phyloP scores from a whole-genome alignment of 2,888 invertebrate genomes.

The Ormyrus thymus region DNA sequence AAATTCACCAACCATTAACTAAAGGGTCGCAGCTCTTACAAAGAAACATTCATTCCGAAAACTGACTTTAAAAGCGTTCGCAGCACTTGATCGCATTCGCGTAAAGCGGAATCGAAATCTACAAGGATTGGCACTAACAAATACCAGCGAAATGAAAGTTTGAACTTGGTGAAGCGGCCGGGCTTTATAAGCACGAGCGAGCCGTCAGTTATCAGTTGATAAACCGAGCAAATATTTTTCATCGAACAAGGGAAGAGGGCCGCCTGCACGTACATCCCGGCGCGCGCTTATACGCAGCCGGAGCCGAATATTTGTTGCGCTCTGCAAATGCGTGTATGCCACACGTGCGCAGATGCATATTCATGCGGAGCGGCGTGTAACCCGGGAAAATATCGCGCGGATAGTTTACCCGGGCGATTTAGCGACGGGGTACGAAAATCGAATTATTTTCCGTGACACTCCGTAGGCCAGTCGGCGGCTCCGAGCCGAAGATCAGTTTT shows the following conservation, averaged over 20 bases:
- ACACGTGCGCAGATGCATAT: background rate
- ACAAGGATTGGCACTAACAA: too few relatives aligned
- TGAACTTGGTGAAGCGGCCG: conserved; percentile 46
- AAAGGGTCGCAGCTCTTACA: too few relatives aligned
- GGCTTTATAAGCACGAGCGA: background rate
- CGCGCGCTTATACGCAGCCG: background rate
- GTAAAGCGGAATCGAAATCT: too few relatives aligned
- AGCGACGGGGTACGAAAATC: background rate
- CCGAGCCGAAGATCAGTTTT: too few relatives aligned
- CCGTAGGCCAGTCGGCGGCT: too few relatives aligned
- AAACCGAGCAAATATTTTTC: conserved; percentile 53
- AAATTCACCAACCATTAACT: too few relatives aligned
- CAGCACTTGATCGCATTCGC: too few relatives aligned
- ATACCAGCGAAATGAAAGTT: conserved; percentile 7
- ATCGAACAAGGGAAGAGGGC: background rate
- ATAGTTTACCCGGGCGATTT: conserved; percentile 45
- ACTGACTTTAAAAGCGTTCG: too few relatives aligned
- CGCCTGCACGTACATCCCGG: background rate
- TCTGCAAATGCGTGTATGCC: background rate
- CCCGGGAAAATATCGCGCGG: conserved; percentile 30
- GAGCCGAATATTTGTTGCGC: background rate
- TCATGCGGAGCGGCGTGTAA: conserved; percentile 3
- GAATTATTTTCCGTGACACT: too few relatives aligned
- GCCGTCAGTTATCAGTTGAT: conserved; percentile 55
- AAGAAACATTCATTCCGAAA: too few relatives aligned